Evolutionary conservation across 1,140 invertebrate species (phyloP).

Genomic region (Drosophila obscura): DNA sequence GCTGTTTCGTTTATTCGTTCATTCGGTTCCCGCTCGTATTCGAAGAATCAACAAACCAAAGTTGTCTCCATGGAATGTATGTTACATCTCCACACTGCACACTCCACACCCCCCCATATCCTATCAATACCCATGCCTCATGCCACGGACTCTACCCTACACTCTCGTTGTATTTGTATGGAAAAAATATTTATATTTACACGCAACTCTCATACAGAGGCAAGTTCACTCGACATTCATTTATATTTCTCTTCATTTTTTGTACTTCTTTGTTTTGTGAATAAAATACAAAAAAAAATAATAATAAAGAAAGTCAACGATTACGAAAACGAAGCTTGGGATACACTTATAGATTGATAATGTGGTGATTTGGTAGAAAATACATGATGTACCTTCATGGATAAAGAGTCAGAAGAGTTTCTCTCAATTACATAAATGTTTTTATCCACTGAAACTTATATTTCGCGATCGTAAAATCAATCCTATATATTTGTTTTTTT

Average conservation of each 20-base stretch:
- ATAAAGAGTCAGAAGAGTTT: no score
- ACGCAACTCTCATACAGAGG: constrained; percentile 55
- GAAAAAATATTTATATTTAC: constrained; percentile 78
- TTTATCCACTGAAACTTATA: no score
- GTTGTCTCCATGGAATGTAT: constrained; percentile 47
- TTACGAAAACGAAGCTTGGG: no score
- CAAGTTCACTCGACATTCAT: constrained; percentile 13
- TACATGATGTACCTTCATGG: no score
- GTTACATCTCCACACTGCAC: constrained; percentile 1
- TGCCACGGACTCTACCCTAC: background rate
- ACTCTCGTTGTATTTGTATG: constrained; percentile 32
- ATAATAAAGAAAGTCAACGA: constrained; percentile 2
- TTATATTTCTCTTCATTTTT: constrained; percentile 39
- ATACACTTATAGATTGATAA: no score
- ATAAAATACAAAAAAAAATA: constrained; percentile 27
- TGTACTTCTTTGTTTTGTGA: constrained; percentile 56
- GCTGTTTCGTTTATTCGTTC: constrained; percentile 31
- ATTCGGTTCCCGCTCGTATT: constrained; percentile 35
- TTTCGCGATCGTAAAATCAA: no score
- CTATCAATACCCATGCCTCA: no score
- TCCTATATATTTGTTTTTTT: no score
- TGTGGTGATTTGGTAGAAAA: no score
- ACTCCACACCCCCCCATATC: background rate
- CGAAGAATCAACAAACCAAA: constrained; percentile 56
- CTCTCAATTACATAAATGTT: no score